Evolutionary conservation across 2,797 vertebrate genomes (phyloP).

Genomic region (Malurus splendens): DNA sequence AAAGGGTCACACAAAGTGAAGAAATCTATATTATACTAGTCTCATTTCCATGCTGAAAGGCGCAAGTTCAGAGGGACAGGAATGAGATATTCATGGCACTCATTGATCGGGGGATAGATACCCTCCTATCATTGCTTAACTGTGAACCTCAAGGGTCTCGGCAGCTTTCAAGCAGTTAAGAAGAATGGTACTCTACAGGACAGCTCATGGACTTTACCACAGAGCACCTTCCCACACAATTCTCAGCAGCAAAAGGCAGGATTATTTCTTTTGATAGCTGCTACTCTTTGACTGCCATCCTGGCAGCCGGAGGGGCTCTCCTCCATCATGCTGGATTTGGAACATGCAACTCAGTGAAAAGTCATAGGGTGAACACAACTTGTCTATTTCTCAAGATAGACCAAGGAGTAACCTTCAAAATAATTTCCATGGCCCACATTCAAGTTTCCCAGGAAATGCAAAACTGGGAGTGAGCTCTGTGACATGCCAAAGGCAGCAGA

Average conservation of each 20-base stretch:
- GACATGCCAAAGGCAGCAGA: not conserved
- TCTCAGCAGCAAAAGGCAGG: not conserved
- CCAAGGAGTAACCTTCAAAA: not conserved
- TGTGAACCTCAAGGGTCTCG: not conserved
- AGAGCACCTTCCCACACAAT: not conserved
- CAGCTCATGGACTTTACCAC: not conserved
- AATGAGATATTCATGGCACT: not conserved
- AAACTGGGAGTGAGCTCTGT: not conserved
- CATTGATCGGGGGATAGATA: not conserved
- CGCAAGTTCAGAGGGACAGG: not conserved
- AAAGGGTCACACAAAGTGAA: not conserved
- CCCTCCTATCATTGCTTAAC: not conserved
- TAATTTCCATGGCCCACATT: not conserved
- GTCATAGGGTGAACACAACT: not conserved
- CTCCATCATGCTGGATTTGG: rapidly evolving
- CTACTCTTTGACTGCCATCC: not conserved
- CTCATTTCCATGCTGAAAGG: not conserved
- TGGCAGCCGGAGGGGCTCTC: not conserved
- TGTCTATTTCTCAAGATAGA: not conserved
- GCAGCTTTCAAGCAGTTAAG: not conserved
- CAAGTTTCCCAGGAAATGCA: not conserved
- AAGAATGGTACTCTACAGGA: not conserved
- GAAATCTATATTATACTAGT: not conserved
- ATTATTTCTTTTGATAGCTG: not conserved
- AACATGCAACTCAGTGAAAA: not conserved